Base-by-base conservation (phyloP, 2,113 vertebrate genomes). In the Saguinus midas region DNA sequence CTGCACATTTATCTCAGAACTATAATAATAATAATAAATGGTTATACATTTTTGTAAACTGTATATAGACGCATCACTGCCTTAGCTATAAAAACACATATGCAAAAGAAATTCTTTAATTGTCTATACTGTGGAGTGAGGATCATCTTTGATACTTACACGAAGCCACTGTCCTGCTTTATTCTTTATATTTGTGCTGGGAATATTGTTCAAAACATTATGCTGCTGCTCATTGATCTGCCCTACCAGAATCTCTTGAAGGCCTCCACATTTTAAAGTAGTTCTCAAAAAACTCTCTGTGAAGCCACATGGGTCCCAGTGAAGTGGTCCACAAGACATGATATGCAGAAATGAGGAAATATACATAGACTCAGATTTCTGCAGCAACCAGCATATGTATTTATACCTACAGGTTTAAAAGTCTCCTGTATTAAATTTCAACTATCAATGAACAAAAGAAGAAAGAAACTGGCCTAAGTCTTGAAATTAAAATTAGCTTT, bases 401-500 rank as follows among this genome's bases (percentile, higher is more conserved):
- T 82, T 86, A 29, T 52, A 78, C 27, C 14, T 66, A 14, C 9
- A 73, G 57, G 57, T 90, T 35, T 78, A 57, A 72, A 43, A 55
- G 5, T 50, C 4, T 43, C 13, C 6, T 76, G 8, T 35, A 27
- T 29, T 78, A 21, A 9, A 66, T 52, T 92, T 95, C 1, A 55
- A 37, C 45, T 37, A 25, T 57, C 8, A 93, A 64, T 82, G 10
- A 91, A 10, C 13, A 55, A 43, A 61, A n/a, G 2, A 75, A 81
- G 18, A 86, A 92, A 89, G 5, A 27, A 58, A 72, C 7, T 18
- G 7, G 35, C 0, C 6, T 48, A 5, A 40, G 10, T 11, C 25
- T 79, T 94, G 48, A 72, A 86, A 83, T 72, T 90, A 66, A 95
- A 90, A 73, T 52, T 83, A 10, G 20, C 55, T 7, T 37, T 76